Percentiles rank a stretch among this genome's conserved stretches.
These are phyloP conservation scores for Rotaria macrura DNA, from an alignment of 2,888 invertebrate species.

Conservation along the genomic window DNA sequence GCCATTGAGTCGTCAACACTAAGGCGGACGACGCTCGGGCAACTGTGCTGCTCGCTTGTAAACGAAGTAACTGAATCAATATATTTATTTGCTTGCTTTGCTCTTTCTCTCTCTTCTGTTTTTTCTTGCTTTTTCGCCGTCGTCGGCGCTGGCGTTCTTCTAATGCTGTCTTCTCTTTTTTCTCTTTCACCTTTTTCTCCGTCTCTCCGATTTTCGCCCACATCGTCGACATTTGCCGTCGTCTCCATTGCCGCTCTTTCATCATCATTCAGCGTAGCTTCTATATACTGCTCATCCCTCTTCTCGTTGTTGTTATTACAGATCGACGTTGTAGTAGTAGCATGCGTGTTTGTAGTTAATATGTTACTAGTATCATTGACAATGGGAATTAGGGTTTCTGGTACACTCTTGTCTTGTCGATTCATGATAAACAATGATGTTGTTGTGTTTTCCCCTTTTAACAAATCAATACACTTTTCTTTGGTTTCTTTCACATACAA, in stretches of 20 bases:
- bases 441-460: not conserved
- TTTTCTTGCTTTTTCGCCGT: not conserved
- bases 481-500: not conserved
- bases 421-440: not conserved
- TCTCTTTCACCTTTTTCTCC: not conserved
- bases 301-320: not conserved
- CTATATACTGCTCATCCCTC: not conserved
- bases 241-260: not conserved
- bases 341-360: not conserved
- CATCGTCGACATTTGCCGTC: not conserved
- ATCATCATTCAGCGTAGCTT: not conserved
- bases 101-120: not conserved
- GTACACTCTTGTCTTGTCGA: not conserved
- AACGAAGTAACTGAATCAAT: not conserved
- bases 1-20: slow-evolving; percentile 10
- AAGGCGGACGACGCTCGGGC: not conserved
- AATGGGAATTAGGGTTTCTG: not conserved
- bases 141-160: not conserved
- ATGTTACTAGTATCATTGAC: not conserved
- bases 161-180: not conserved
- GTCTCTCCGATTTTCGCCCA: not conserved
- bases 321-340: not conserved
- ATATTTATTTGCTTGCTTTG: not conserved
- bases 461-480: not conserved
- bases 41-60: not conserved